Evolutionary conservation across 2,797 vertebrate genomes (phyloP).

Genomic region (Coregonus ussuriensis): DNA sequence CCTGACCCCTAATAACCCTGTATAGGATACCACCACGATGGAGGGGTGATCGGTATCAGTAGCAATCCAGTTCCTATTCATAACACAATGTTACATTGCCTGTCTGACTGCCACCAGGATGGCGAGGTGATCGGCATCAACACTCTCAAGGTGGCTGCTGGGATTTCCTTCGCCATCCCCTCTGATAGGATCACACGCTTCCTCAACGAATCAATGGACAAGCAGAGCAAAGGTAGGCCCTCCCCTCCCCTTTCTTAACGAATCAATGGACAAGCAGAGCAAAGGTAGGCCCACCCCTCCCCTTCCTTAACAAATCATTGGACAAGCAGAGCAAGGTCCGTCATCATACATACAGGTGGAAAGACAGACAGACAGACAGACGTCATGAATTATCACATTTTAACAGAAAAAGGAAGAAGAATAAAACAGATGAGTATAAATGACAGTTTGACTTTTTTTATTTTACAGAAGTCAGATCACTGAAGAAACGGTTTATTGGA

Average conservation of each 20-base stretch:
- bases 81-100: background rate
- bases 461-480: slow-evolving; percentile 66
- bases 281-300: slow-evolving; percentile 77
- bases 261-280: slow-evolving; percentile 81
- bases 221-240: slow-evolving; percentile 81
- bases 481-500: slow-evolving; percentile 93
- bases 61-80: background rate
- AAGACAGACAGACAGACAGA: background rate
- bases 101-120: slow-evolving; percentile 72
- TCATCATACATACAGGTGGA: too few species aligned
- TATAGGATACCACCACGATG: slow-evolving; percentile 75
- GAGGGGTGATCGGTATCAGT: slow-evolving; percentile 93
- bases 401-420: background rate
- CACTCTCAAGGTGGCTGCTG: slow-evolving; percentile 92
- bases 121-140: slow-evolving; percentile 97
- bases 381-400: background rate
- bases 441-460: too few species aligned
- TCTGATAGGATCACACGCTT: slow-evolving; percentile 90
- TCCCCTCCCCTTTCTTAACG: slow-evolving; percentile 80
- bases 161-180: slow-evolving; percentile 95
- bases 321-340: slow-evolving; percentile 82
- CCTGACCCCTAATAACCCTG: background rate
- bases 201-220: slow-evolving; percentile 85
- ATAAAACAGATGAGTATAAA: too few species aligned
- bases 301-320: slow-evolving; percentile 85